phyloP scores from a whole-genome alignment of 2,797 vertebrate species.

The Oryzias dopingdopingensis region DNA sequence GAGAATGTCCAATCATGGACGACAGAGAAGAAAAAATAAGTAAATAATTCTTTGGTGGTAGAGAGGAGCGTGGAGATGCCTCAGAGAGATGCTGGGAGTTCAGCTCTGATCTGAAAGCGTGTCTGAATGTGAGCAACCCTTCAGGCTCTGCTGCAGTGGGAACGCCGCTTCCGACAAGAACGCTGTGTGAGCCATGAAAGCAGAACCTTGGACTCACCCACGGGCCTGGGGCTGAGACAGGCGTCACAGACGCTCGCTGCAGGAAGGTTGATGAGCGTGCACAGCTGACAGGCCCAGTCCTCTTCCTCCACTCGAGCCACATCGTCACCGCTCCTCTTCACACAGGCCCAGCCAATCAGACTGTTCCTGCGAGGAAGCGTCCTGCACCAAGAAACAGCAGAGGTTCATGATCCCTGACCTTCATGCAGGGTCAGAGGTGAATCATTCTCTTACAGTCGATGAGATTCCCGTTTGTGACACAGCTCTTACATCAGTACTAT shows the following conservation, averaged over 20 bases:
- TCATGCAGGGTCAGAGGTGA: too few relatives aligned
- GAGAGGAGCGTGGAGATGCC: slow-evolving; percentile 2
- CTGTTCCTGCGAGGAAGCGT: slow-evolving; percentile 79
- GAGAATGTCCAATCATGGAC: too few relatives aligned
- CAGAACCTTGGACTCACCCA: slow-evolving; percentile 72
- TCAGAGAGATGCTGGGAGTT: background rate
- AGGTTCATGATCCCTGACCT: too few relatives aligned
- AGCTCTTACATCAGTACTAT: too few relatives aligned
- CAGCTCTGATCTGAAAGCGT: too few relatives aligned
- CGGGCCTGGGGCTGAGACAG: slow-evolving; percentile 84
- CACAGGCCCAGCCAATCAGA: slow-evolving; percentile 74
- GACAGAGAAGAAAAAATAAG: background rate
- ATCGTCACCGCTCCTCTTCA: slow-evolving; percentile 55
- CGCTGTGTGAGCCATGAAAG: too few relatives aligned
- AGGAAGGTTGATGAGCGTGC: slow-evolving; percentile 88
- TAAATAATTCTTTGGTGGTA: background rate
- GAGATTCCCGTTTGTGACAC: too few relatives aligned
- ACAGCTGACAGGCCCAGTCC: slow-evolving; percentile 85
- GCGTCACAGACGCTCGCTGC: slow-evolving; percentile 82
- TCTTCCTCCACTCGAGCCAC: slow-evolving; percentile 82
- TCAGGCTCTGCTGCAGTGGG: slow-evolving; percentile 8
- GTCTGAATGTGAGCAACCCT: background rate
- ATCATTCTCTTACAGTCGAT: too few relatives aligned
- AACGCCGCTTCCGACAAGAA: background rate
- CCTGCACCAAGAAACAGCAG: slow-evolving; percentile 61